Evolutionary conservation across 2,888 invertebrate species (phyloP), one percentile per base, ranked within the genome.

Genomic region (Orthosia incerta): DNA sequence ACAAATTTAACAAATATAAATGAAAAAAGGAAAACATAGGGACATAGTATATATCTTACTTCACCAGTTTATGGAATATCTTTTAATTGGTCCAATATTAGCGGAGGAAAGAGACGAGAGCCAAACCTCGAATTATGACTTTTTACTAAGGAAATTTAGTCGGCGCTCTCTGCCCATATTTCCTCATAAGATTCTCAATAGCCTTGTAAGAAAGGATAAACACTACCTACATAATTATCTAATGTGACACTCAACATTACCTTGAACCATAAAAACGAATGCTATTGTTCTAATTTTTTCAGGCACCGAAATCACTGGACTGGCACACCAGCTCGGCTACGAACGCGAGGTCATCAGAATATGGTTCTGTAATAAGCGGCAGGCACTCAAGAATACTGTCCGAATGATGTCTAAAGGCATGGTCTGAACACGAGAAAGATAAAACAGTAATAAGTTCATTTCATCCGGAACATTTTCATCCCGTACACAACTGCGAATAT

Each of bases 301-400:
- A 99, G 99, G 99, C 85, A 99, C 99, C 78, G 99, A 99, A 97
- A 99, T 99, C 93, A 99, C 99, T 23, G 98, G 98, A 56, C 96
- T 99, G 85, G 99, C 99, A 18, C 99, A 99, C 92, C 99, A 99
- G 93, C 96, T 99, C 74, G 99, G 99, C 86, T 99, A 99, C 95
- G 99, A 99, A 92, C 97, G 99, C 70, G 99, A 99, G 97, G 99
- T 99, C 68, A 99, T 99, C 90, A 97, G 99, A 94, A 99, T 99
- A 96, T 99, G 99, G 99, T 99, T 99, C 96, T 99, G 99, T 96
- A 99, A 99, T 96, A 99, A 99, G 95, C 97, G 99, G 71, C 99
- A 99, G 95, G 99, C 99, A 2, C 97, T 99, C 85, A 99, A 99
- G 95, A 99, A 99, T 93, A 99, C 99, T n/a, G 99, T 99, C 83